Evolutionary conservation across 2,888 invertebrate genomes (phyloP).

Genomic region (Ochlodes sylvanus): DNA sequence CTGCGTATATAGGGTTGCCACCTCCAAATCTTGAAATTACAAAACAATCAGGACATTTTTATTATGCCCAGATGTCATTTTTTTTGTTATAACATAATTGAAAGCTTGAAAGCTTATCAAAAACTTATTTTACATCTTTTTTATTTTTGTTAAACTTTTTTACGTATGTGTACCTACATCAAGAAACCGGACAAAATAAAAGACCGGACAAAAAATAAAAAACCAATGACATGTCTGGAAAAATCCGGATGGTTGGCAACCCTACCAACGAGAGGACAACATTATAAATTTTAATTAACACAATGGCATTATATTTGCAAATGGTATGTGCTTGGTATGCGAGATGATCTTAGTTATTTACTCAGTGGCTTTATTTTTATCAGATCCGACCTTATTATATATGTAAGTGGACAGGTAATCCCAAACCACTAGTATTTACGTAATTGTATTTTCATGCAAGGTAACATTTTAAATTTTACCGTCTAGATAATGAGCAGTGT

Average conservation of each 20-base stretch:
- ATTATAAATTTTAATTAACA: conserved; percentile 44
- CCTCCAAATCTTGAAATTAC: too few relatives aligned
- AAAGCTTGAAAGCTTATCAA: too few relatives aligned
- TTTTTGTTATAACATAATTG: too few relatives aligned
- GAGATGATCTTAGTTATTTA: conserved; percentile 19
- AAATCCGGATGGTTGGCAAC: too few relatives aligned
- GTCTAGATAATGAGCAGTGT: not conserved
- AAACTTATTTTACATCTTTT: too few relatives aligned
- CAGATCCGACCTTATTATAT: conserved; percentile 11
- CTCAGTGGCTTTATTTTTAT: conserved; percentile 31
- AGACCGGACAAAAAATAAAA: too few relatives aligned
- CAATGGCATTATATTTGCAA: conserved; percentile 33
- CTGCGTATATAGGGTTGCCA: not conserved
- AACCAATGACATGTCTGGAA: too few relatives aligned
- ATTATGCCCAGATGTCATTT: too few relatives aligned
- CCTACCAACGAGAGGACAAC: conserved; percentile 13
- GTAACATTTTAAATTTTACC: conserved; percentile 8
- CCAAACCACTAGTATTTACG: not conserved
- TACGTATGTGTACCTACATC: too few relatives aligned
- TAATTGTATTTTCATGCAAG: conserved; percentile 24
- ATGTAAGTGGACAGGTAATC: conserved; percentile 21
- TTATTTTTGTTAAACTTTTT: too few relatives aligned
- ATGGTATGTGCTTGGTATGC: conserved; percentile 18
- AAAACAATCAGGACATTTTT: too few relatives aligned
- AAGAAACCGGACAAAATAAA: too few relatives aligned